Conservation (phyloP, 2,888 invertebrate species). For the Parthenolecanium corni region DNA sequence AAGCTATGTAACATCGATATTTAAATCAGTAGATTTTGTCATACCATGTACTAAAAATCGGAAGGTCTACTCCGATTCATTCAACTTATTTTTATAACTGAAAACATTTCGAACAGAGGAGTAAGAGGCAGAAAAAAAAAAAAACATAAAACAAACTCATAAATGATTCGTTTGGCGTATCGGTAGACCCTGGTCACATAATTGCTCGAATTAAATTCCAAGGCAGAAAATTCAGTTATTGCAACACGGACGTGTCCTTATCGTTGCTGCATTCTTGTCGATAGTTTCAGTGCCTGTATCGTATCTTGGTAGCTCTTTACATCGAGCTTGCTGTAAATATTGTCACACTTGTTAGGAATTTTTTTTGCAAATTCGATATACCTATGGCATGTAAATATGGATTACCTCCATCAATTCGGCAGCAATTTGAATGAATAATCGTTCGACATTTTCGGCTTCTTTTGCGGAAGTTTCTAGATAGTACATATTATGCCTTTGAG, state of each 20-base stretch:
- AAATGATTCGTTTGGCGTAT: not conserved
- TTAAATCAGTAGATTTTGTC: too few species aligned
- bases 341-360: not conserved
- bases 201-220: not conserved
- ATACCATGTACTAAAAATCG: too few species aligned
- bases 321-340: slow-evolving; percentile 64
- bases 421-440: slow-evolving; percentile 92
- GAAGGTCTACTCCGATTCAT: too few species aligned
- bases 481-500: slow-evolving; percentile 91
- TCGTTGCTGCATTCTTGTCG: slow-evolving; percentile 15
- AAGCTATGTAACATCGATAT: too few species aligned
- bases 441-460: slow-evolving; percentile 94
- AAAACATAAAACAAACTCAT: too few species aligned
- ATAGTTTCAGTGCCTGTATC: slow-evolving; percentile 43
- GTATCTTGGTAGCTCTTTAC: slow-evolving; percentile 66
- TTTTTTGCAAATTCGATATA: too few species aligned
- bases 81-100: too few species aligned
- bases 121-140: too few species aligned
- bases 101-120: too few species aligned
- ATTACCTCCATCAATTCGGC: slow-evolving; percentile 73
- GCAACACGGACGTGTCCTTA: slow-evolving; percentile 21
- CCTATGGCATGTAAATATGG: not conserved
- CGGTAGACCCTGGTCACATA: not conserved
- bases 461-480: slow-evolving; percentile 97
- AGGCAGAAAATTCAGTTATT: slow-evolving; percentile 10